Base-by-base conservation (phyloP, 2,888 invertebrate genomes). In the Cheilosia vulpina region DNA sequence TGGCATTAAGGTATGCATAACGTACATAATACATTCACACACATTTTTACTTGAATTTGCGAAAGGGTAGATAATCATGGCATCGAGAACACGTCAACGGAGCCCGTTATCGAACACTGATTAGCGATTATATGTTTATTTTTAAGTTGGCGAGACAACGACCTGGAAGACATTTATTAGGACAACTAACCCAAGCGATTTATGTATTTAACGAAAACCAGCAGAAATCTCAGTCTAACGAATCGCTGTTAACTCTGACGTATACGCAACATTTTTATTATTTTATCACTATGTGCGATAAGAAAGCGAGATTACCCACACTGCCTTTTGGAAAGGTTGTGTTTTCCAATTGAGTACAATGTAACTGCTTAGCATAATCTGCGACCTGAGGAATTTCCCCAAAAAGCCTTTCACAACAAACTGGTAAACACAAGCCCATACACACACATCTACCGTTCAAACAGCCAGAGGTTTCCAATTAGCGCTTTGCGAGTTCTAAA, bases 401-500 rank as follows among this genome's bases (percentile, higher is more conserved):
- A 27, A 75, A 68, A 17, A 41, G 38, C n/a, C 17, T 63, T 73
- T 45, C 72, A 72, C 72, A 43, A 19, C 5, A 41, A 41, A 45
- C 47, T 55, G 7, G 31, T 15, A 55, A 55, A 45, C 43, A 55
- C 24, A 34, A 34, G 11, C 34, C 27, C 27, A 47, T 11, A 11
- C 19, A 21, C 15, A 21, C 15, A 5, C 13, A 34, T 1, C 19
- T 5, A n/a, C 7, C 65, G n/a, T 27, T 13, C 55, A 66, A 62
- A 66, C 21, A 41, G 11, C 55, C 68, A 52, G 34, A 79, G 69
- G 68, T 47, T 75, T 69, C 34, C 43, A 84, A 84, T 84, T 79
- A 84, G 31, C 83, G 43, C 65, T 62, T 38, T 13, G 19, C 19
- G 17, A 58, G 69, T 77, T 82, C 73, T 65, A 71, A 71, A 34